Base-by-base conservation (phyloP, 1,140 invertebrate genomes). In the Trachymyrmex cornetzi region DNA sequence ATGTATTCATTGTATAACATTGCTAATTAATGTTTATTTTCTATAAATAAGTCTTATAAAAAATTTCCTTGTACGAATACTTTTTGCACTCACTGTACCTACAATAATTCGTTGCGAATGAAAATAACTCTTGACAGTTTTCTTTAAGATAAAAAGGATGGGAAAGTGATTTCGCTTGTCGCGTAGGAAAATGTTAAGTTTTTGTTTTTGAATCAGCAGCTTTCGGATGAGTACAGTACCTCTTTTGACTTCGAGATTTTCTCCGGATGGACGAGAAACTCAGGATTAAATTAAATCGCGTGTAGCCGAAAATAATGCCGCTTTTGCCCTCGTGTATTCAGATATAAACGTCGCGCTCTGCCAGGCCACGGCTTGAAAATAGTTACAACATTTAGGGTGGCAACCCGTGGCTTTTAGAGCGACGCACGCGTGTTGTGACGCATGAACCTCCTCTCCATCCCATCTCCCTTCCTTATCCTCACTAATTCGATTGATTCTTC, bases 291-390 rank as follows among this genome's bases (percentile, higher is more conserved):
- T 88, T 69, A 57, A 89, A 55, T 64, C 77, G 50, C 63, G 38
- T 67, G 69, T 84, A 22, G 71, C 59, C 67, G 63, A 89, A 86
- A 86, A 89, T 89, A 88, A 88, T 89, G 69, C 24, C 84, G 50
- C 53, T 67, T 89, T 69, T 27, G 38, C 66, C 63, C 75, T 85
- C 77, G 30, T 55, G 87, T 75, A 90, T 85, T 91, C 87, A 71
- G 86, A 89, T 89, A 87, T 91, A 91, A 88, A 86, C 89, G 69
- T n/a, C 77, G 89, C n/a, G 22, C 38, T 34, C 24, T 75, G 69
- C 89, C 92, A 92, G 89, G 91, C 89, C 91, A 90, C 59, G 67
- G 24, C 81, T 87, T 89, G 86, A 92, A 92, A 92, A 92, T 92
- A 92, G 91, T 91, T 84, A 57, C 61, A 75, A 66, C 82, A 87